These are phyloP conservation scores for Colletes collaris DNA, from an alignment of 2,888 invertebrate species.

Conservation along the genomic window DNA sequence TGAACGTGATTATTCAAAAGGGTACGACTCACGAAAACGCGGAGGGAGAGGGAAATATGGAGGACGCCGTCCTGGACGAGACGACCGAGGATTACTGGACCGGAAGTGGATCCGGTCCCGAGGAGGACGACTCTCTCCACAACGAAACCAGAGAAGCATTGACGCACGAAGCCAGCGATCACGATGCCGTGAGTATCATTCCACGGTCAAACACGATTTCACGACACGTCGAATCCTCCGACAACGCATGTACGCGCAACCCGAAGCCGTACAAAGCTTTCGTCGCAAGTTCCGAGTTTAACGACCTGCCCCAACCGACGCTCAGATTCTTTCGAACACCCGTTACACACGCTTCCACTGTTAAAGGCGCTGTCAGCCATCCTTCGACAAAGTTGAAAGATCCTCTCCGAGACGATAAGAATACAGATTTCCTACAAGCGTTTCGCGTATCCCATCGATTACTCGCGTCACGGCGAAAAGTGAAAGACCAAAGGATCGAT, in stretches of 20 bases:
- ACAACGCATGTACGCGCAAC: too few relatives aligned
- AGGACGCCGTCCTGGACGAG: conserved; percentile 77
- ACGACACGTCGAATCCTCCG: neutral
- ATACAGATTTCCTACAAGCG: neutral
- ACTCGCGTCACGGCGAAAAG: conserved; percentile 53
- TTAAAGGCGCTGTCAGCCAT: conserved; percentile 5
- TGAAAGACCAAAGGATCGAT: conserved; percentile 57
- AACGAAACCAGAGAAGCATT: conserved; percentile 90
- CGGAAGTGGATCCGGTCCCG: conserved; percentile 81
- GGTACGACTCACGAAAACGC: conserved; percentile 69
- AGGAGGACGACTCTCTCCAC: conserved; percentile 80
- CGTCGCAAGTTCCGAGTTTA: neutral
- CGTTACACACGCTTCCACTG: conserved; percentile 10
- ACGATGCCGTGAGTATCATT: conserved; percentile 88
- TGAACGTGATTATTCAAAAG: conserved; percentile 26
- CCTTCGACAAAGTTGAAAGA: conserved; percentile 9
- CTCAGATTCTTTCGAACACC: neutral
- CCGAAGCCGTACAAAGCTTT: too few relatives aligned
- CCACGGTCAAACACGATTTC: conserved; percentile 22
- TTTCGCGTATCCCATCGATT: conserved; percentile 19
- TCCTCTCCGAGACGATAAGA: neutral
- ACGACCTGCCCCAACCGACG: too few relatives aligned
- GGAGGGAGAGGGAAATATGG: conserved; percentile 72
- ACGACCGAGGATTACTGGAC: conserved; percentile 82
- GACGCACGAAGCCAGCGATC: conserved; percentile 90